Percentiles rank a stretch among this genome's conserved stretches.
phyloP scores from a whole-genome alignment of 2,113 vertebrate species.

The Passer domesticus region DNA sequence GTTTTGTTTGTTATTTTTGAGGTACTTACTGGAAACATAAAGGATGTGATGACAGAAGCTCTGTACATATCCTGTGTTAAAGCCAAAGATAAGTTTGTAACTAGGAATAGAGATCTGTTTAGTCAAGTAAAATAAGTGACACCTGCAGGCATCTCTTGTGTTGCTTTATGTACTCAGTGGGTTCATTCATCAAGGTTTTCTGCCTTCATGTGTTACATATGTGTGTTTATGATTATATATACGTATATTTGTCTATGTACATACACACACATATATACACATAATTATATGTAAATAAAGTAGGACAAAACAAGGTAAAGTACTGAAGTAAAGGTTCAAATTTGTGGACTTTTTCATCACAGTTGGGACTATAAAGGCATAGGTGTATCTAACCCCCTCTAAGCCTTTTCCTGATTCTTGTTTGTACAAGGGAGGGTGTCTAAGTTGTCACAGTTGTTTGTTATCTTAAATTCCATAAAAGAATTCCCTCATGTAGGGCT shows the following conservation, averaged over 20 bases:
- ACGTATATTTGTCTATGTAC: background rate
- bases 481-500: background rate
- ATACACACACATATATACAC: too few relatives aligned
- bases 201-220: background rate
- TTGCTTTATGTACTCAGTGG: background rate
- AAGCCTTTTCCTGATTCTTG: background rate
- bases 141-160: background rate
- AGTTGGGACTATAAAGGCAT: background rate
- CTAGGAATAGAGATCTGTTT: background rate
- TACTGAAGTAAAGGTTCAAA: background rate
- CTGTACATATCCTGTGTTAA: slow-evolving; percentile 42
- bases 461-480: background rate
- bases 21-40: slow-evolving; percentile 63
- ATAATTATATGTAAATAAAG: background rate
- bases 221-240: background rate
- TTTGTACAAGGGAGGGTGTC: background rate
- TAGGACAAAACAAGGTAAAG: background rate
- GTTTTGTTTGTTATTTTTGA: background rate
- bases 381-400: background rate
- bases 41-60: slow-evolving; percentile 45
- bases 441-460: background rate
- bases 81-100: background rate
- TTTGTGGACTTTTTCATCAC: background rate
- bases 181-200: background rate
- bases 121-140: background rate